Evolutionary conservation across 2,113 vertebrate species (phyloP).

Genomic region (Malurus melanocephalus): DNA sequence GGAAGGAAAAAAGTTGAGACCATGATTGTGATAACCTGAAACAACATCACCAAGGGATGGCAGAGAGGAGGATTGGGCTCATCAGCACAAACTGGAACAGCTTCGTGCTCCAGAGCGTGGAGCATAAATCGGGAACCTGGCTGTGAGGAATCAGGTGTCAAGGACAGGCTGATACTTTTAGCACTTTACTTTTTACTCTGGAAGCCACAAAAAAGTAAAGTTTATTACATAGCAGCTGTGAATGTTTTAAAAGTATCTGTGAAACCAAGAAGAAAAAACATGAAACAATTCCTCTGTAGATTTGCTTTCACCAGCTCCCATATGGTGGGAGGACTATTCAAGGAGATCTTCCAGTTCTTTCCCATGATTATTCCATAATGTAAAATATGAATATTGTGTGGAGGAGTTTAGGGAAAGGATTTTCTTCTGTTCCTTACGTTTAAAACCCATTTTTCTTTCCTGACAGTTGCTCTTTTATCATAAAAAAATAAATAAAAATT

Average conservation of each 20-base stretch:
- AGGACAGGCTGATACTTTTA: neutral
- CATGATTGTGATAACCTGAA: neutral
- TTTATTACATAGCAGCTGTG: neutral
- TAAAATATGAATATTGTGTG: neutral
- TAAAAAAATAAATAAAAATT: neutral
- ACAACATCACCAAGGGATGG: neutral
- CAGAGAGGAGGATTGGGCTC: fast-evolving
- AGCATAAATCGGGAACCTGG: neutral
- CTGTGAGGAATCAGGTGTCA: neutral
- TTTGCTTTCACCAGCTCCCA: neutral
- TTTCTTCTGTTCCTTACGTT: neutral
- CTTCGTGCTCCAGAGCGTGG: fast-evolving
- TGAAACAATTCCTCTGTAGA: neutral
- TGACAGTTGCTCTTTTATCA: neutral
- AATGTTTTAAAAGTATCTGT: slow-evolving; percentile 7
- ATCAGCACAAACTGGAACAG: neutral
- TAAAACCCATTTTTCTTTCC: neutral
- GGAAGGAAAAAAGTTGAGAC: neutral
- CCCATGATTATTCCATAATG: neutral
- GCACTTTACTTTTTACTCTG: neutral
- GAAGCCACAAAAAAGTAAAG: neutral
- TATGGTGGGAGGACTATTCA: neutral
- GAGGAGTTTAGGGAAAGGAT: neutral
- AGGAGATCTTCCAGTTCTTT: neutral
- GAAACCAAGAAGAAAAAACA: neutral